Evolutionary conservation across 1,140 invertebrate species (phyloP), one percentile per base, ranked within the genome.

Genomic region (Cataglyphis hispanica): DNA sequence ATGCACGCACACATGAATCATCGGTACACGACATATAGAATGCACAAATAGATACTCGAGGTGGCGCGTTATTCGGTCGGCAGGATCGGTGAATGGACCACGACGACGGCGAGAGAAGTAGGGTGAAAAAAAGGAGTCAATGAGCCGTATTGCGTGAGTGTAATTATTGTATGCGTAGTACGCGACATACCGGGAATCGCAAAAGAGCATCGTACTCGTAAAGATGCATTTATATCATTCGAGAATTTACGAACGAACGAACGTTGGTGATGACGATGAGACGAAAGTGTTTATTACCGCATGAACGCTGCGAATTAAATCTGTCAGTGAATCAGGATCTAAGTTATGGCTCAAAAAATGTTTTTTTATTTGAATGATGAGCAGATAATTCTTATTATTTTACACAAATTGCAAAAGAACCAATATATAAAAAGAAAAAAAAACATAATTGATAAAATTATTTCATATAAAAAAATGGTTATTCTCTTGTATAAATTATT

Each of bases 41-140:
- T 91, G 92, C 92, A 90, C 89, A 90, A 89, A 89, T 91, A 93
- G 87, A 91, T 88, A 89, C 87, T 84, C 69, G 85, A 69, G 56
- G 84, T 56, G 27, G 66, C 58, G 78, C 67, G 60, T 63, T 66
- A 53, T 78, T 86, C 63, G 64, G 56, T 61, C 58, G 64, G 34
- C 37, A 27, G 43, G 83, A 74, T 13, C 77, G 87, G 93, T 94
- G 93, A 94, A 94, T 94, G 93, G 92, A 93, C 92, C 91, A 85
- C 31, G 27, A 50, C 56, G 46, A 22, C n/a, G 22, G 25, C 13
- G 46, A 16, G 64, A 66, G 64, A 74, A 66, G 70, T 72, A 83
- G 84, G 50, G 56, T 85, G 56, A 84, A 83, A 86, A 89, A 89
- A 91, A 88, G 88, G 67, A 83, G 91, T 92, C 90, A 92, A 92